These are phyloP conservation scores for Melanophora roralis DNA, from an alignment of 2,888 invertebrate genomes.

Conservation along the genomic window DNA sequence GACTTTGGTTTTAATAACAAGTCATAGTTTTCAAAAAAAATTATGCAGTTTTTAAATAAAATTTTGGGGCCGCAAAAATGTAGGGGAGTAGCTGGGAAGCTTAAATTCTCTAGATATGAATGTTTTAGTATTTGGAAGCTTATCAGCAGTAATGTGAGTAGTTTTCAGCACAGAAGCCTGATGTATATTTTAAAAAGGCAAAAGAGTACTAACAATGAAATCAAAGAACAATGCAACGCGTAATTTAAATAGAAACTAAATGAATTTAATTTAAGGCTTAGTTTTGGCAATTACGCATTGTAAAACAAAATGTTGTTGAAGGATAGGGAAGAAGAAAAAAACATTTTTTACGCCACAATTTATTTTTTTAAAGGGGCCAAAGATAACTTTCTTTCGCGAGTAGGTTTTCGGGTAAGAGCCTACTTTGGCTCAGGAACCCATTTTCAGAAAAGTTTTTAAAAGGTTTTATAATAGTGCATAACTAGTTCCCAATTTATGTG, in stretches of 20 bases:
- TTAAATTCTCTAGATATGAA: constrained; percentile 7
- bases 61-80: neutral
- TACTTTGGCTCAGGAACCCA: no score
- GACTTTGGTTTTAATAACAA: constrained; percentile 26
- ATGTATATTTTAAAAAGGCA: neutral
- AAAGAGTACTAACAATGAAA: neutral
- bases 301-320: neutral
- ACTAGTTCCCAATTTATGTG: no score
- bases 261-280: constrained; percentile 29
- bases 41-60: constrained; percentile 48
- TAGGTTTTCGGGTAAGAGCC: no score
- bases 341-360: no score
- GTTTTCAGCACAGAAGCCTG: neutral
- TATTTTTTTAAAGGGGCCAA: no score
- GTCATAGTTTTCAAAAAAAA: constrained; percentile 12
- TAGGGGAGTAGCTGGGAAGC: neutral
- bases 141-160: constrained; percentile 26
- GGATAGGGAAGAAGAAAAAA: no score
- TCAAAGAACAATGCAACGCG: constrained; percentile 43
- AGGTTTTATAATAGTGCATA: no score
- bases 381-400: no score
- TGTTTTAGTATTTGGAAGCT: constrained; percentile 15
- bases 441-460: no score
- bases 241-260: constrained; percentile 38
- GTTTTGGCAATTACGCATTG: constrained; percentile 2